These are phyloP conservation scores for Conus ventricosus DNA, from an alignment of 1,140 invertebrate species.

Conservation along the genomic window DNA sequence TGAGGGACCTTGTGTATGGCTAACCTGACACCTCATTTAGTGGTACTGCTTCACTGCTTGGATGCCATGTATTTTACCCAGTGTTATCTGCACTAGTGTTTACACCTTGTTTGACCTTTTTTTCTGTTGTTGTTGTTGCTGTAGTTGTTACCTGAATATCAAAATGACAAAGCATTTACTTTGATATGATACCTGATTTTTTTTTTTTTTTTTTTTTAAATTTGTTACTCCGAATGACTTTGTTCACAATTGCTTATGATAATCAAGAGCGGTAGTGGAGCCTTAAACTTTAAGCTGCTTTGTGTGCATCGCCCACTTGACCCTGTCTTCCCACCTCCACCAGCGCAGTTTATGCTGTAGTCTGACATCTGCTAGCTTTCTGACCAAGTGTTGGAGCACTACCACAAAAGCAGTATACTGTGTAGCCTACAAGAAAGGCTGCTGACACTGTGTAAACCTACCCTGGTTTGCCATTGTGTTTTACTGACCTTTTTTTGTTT, in stretches of 20 bases:
- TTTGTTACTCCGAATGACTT: no score
- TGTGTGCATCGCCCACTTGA: not conserved
- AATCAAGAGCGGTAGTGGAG: conserved; percentile 8
- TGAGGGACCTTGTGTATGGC: not conserved
- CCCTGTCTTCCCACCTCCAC: not conserved
- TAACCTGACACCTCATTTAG: not conserved
- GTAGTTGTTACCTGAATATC: conserved; percentile 11
- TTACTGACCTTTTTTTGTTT: not conserved
- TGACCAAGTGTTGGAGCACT: not conserved
- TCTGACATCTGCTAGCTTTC: not conserved
- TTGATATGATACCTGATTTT: not conserved
- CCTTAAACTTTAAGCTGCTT: not conserved
- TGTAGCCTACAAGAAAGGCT: not conserved
- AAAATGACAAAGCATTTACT: not conserved
- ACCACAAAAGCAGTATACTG: not conserved
- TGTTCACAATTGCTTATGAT: conserved; percentile 20
- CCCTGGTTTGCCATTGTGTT: not conserved
- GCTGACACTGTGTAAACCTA: not conserved
- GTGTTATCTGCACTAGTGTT: not conserved
- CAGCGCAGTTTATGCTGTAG: not conserved
- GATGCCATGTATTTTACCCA: no score
- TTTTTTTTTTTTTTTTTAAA: not conserved
- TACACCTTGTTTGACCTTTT: not conserved
- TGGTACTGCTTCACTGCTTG: no score
- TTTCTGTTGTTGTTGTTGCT: not conserved